Percentiles rank a stretch among this genome's conserved stretches.
Conservation (phyloP, 2,113 vertebrate species). For the Rafetus swinhoei region DNA sequence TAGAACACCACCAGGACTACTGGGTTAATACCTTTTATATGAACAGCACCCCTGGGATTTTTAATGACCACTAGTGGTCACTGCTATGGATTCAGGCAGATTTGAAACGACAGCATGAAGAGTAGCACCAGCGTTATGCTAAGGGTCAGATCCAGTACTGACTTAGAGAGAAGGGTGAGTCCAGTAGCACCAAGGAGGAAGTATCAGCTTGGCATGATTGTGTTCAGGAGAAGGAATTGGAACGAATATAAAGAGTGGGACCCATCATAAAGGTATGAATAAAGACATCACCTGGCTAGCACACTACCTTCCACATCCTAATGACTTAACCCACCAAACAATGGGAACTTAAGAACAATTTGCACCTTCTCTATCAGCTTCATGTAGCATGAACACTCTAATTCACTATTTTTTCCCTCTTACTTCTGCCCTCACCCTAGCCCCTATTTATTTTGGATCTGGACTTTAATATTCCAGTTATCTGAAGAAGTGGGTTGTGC, state of each 20-base stretch:
- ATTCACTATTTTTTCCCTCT: too few relatives aligned
- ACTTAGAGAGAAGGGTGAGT: rapidly evolving
- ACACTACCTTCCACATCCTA: too few relatives aligned
- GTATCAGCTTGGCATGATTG: background rate
- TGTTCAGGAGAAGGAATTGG: background rate
- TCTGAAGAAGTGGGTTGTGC: too few relatives aligned
- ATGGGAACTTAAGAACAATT: too few relatives aligned
- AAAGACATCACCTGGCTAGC: too few relatives aligned
- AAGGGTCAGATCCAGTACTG: background rate
- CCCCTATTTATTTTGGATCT: too few relatives aligned
- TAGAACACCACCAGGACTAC: conserved; percentile 34
- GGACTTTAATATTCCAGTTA: too few relatives aligned
- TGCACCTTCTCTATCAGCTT: too few relatives aligned
- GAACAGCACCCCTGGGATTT: conserved; percentile 9
- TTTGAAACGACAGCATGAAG: background rate
- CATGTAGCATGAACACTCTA: too few relatives aligned
- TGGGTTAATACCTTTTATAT: conserved; percentile 26
- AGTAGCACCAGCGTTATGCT: conserved; percentile 40
- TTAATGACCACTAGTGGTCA: conserved; percentile 46
- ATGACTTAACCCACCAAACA: too few relatives aligned
- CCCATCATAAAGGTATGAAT: too few relatives aligned
- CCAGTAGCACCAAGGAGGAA: background rate
- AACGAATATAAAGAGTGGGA: background rate
- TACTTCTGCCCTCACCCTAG: too few relatives aligned
- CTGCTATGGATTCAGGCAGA: conserved; percentile 43